These are phyloP conservation scores for Agrotis clavis DNA, from an alignment of 2,888 invertebrate species.

Conservation along the genomic window DNA sequence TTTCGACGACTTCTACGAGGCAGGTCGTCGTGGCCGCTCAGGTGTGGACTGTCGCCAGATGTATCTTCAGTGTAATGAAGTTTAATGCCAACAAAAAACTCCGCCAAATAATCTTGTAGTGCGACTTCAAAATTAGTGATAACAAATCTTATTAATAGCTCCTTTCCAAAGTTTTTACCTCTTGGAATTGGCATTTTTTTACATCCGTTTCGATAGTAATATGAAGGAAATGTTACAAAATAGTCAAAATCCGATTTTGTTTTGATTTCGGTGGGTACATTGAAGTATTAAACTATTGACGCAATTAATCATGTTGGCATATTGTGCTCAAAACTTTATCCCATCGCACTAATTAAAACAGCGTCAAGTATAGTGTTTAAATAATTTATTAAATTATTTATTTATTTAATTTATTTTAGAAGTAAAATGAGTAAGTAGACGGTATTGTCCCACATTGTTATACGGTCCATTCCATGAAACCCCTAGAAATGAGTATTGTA, in stretches of 20 bases:
- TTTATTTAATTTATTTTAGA: slow-evolving; percentile 90
- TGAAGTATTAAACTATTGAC: slow-evolving; percentile 64
- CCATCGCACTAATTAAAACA: slow-evolving; percentile 76
- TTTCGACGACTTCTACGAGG: slow-evolving; percentile 96
- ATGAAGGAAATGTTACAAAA: slow-evolving; percentile 48
- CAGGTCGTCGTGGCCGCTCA: slow-evolving; percentile 96
- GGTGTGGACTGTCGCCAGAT: slow-evolving; percentile 96
- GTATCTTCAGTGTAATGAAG: slow-evolving; percentile 97
- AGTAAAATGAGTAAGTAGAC: slow-evolving; percentile 83
- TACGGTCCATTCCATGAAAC: slow-evolving; percentile 61
- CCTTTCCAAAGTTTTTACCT: slow-evolving; percentile 58
- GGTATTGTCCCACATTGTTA: slow-evolving; percentile 69
- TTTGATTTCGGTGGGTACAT: slow-evolving; percentile 64
- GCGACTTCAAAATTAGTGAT: slow-evolving; percentile 69
- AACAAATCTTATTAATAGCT: slow-evolving; percentile 63
- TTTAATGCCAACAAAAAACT: slow-evolving; percentile 88
- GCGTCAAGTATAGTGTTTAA: slow-evolving; percentile 79
- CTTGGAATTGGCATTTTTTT: slow-evolving; percentile 51
- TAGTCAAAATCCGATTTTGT: slow-evolving; percentile 64
- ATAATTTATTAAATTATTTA: slow-evolving; percentile 89
- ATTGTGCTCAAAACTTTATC: slow-evolving; percentile 72
- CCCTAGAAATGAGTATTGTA: slow-evolving; percentile 61
- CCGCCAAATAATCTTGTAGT: slow-evolving; percentile 67
- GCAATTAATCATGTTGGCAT: slow-evolving; percentile 65
- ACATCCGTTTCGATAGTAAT: slow-evolving; percentile 33